Evolutionary conservation across 2,888 invertebrate genomes (phyloP).

Genomic region (Esperia sulphurella): DNA sequence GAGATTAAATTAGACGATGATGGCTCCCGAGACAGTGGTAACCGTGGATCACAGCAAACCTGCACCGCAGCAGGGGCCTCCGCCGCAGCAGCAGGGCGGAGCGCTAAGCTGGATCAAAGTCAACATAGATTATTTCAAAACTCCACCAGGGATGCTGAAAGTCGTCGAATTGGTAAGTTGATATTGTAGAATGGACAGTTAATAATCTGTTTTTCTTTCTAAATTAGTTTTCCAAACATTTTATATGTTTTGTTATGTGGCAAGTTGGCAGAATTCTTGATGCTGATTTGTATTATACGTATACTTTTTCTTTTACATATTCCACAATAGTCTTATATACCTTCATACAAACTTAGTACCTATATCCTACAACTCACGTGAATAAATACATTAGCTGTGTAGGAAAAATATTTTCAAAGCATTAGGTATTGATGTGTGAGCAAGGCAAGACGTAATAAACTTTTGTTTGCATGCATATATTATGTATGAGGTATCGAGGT

Average conservation of each 20-base stretch:
- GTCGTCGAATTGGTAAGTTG: slow-evolving; percentile 87
- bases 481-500: slow-evolving; percentile 40
- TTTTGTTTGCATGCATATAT: slow-evolving; percentile 10
- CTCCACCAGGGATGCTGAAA: slow-evolving; percentile 90
- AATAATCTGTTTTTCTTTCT: no score
- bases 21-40: slow-evolving; percentile 92
- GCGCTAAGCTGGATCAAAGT: slow-evolving; percentile 85
- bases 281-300: no score
- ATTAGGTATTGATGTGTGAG: background rate
- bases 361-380: background rate
- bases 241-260: no score
- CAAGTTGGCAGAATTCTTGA: no score
- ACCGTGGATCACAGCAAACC: slow-evolving; percentile 85
- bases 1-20: slow-evolving; percentile 62
- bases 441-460: slow-evolving; percentile 1
- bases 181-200: background rate
- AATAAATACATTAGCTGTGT: background rate
- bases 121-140: slow-evolving; percentile 89
- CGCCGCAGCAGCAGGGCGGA: slow-evolving; percentile 74
- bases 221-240: no score
- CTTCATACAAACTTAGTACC: background rate
- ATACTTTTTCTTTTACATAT: no score
- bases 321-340: no score
- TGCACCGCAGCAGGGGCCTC: slow-evolving; percentile 59
- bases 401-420: background rate